Evolutionary conservation across 92 coral and sea anemone species (phyloP).

Genomic region (Meandrina meandrites): DNA sequence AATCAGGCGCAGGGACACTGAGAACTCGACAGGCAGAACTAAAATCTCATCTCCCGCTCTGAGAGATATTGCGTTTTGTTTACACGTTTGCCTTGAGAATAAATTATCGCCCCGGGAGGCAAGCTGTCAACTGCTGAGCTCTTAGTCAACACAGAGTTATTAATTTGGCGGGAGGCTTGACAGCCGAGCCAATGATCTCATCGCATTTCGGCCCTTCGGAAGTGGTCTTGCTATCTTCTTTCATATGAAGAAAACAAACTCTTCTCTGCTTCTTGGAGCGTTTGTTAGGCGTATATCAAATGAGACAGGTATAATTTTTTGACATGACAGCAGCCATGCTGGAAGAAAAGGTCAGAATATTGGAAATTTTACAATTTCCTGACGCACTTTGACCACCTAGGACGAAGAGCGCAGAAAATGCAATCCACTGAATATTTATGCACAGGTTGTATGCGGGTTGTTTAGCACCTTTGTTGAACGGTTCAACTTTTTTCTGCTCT

Average conservation of each 20-base stretch:
- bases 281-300: conserved; percentile 18
- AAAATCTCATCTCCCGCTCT: conserved; percentile 27
- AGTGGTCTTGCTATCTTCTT: conserved; percentile 41
- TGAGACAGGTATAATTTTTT: conserved; percentile 31
- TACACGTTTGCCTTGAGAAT: conserved; percentile 50
- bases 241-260: conserved; percentile 32
- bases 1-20: not conserved
- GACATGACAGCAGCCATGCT: conserved; percentile 17
- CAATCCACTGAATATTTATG: not conserved
- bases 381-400: conserved; percentile 27
- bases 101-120: conserved; percentile 92
- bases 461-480: not conserved
- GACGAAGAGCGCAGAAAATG: conserved; percentile 29
- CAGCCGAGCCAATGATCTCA: conserved; percentile 17
- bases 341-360: conserved; percentile 21
- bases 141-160: conserved; percentile 72
- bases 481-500: conserved; percentile 12
- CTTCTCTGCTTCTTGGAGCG: conserved; percentile 9
- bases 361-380: conserved; percentile 35
- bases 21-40: conserved; percentile 17
- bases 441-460: not conserved
- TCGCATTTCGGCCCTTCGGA: conserved; percentile 28
- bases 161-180: conserved; percentile 66
- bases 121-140: conserved; percentile 59
- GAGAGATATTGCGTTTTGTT: conserved; percentile 51